Base-by-base conservation (phyloP, 1,140 invertebrate species). In the Pygmarrhopalites habei region DNA sequence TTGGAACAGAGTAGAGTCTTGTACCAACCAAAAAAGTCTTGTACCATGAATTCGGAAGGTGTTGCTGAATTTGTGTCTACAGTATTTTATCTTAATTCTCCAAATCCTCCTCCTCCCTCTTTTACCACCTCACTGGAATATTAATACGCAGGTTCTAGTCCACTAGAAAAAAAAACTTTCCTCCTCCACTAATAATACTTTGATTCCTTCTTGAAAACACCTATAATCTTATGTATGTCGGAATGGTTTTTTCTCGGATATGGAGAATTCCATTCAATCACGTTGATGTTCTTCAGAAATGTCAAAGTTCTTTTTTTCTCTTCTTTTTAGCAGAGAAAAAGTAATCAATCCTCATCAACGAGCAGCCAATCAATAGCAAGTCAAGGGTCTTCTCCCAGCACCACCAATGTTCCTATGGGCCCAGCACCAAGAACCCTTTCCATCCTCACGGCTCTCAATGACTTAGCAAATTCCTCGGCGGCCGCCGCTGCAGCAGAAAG, bases 391-490 rank as follows among this genome's bases (percentile, higher is more conserved):
- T 52, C 39, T 39, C 29, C 32, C 29, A 60, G 41, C 43, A 25
- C 29, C 44, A n/a, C n/a, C n/a, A n/a, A n/a, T n/a, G n/a, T n/a
- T n/a, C 49, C 59, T 26, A 60, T 64, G 32, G 66, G 66, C 26
- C 62, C 43, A 10, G 67, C 60, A 30, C 67, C 67, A 14, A 44
- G 41, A 30, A 68, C 67, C 19, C 46, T 68, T 10, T 65, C 67
- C 17, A 65, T 68, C 41, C 21, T 68, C 26, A 65, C 59, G 29
- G 67, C 67, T 39, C 32, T 68, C 29, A 68, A 65, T 59, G 63
- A 68, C 56, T 52, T 68, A 55, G 61, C 58, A 30, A 58, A 56
- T 44, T 63, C 58, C 25, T 61, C 63, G 7, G 12, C 7, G 14
- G 14, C 23, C 7, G 46, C 5, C 23, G 46, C 23, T 49, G 23